phyloP scores from a whole-genome alignment of 2,888 invertebrate genomes.

The Aproaerema taeniolella region DNA sequence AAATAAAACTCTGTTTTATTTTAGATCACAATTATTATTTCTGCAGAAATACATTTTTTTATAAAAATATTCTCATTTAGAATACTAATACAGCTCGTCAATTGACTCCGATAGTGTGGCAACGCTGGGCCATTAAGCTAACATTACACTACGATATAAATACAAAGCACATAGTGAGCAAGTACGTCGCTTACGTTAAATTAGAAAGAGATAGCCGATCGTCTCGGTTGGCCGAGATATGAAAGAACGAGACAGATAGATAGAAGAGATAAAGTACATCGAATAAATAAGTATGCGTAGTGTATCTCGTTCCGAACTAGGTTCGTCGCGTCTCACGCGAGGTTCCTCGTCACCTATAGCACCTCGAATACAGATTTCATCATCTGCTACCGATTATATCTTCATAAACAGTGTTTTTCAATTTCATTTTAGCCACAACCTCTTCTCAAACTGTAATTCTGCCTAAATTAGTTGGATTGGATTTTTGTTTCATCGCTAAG shows the following conservation, averaged over 20 bases:
- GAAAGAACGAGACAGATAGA: conserved; percentile 26
- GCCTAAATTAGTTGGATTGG: no score
- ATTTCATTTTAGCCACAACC: no score
- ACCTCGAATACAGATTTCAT: no score
- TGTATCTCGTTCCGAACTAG: conserved; percentile 37
- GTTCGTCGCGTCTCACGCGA: conserved; percentile 17
- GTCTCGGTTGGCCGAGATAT: conserved; percentile 21
- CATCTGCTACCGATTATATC: no score
- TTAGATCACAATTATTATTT: conserved; percentile 69
- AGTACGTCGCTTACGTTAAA: conserved; percentile 46
- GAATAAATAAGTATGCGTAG: conserved; percentile 36
- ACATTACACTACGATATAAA: conserved; percentile 47
- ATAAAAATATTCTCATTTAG: conserved; percentile 63
- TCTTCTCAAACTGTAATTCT: no score
- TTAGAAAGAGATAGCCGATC: conserved; percentile 34
- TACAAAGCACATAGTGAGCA: conserved; percentile 69
- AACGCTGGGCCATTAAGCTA: conserved; percentile 34
- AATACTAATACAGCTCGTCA: conserved; percentile 54
- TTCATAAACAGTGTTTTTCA: no score
- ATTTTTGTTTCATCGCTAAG: no score
- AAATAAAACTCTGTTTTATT: conserved; percentile 77
- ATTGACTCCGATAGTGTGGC: conserved; percentile 61
- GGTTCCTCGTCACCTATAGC: conserved; percentile 1
- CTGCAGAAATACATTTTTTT: conserved; percentile 59
- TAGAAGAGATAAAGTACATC: conserved; percentile 23